These are phyloP conservation scores for Anarsia innoxiella DNA, from an alignment of 2,888 invertebrate species.

Conservation along the genomic window DNA sequence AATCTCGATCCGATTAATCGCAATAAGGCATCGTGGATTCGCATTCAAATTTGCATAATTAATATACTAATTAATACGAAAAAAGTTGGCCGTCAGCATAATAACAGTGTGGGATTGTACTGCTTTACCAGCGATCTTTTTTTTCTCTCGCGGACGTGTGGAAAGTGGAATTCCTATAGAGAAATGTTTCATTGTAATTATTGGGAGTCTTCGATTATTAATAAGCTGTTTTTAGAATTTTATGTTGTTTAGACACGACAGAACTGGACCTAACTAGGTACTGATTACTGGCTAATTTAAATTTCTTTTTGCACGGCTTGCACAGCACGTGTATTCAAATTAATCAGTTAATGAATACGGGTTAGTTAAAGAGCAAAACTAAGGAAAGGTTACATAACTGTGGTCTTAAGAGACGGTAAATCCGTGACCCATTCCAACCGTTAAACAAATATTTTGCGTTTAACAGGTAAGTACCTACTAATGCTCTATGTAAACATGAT, in stretches of 20 bases:
- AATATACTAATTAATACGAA: constrained; percentile 66
- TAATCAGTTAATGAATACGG: constrained; percentile 23
- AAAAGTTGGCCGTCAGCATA: constrained; percentile 39
- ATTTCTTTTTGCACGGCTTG: no score
- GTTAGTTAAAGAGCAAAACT: no score
- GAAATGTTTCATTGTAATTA: constrained; percentile 33
- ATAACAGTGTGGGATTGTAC: constrained; percentile 49
- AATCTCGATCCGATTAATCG: constrained; percentile 61
- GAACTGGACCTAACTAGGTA: no score
- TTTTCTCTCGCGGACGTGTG: constrained; percentile 23
- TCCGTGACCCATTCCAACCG: no score
- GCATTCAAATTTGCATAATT: constrained; percentile 69
- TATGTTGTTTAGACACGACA: constrained; percentile 35
- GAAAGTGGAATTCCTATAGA: constrained; percentile 40
- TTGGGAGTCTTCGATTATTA: constrained; percentile 31
- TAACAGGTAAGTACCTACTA: no score
- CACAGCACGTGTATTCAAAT: no score
- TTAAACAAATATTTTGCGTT: no score
- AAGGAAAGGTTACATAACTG: no score
- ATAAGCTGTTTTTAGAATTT: constrained; percentile 26
- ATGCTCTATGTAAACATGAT: no score
- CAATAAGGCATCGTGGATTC: constrained; percentile 62
- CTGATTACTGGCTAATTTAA: no score
- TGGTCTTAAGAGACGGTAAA: no score
- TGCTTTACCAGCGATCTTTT: constrained; percentile 17